Conservation (phyloP, 2,888 invertebrate species). For the Pantelozetes paolii region DNA sequence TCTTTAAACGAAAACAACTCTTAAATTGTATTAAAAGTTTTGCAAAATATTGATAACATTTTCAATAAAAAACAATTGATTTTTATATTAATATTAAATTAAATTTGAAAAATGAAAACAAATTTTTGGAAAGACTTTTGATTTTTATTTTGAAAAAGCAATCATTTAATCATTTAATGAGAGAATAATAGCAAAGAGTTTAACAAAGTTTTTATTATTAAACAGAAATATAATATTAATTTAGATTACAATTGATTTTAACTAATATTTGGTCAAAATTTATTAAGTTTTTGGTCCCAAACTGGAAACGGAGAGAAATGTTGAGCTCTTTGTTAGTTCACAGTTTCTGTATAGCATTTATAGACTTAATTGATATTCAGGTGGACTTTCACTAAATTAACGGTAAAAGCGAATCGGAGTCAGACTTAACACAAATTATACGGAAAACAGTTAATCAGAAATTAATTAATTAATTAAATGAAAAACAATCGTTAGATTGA, state of each 20-base stretch:
- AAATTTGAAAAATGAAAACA: too few species aligned
- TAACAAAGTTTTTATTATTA: background rate
- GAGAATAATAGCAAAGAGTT: background rate
- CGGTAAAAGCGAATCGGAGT: conserved; percentile 10
- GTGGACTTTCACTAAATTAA: conserved; percentile 10
- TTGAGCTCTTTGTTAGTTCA: background rate
- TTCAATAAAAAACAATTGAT: too few species aligned
- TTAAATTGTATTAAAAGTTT: too few species aligned
- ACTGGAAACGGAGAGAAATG: background rate
- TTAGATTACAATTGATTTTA: background rate
- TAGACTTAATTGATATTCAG: conserved; percentile 16
- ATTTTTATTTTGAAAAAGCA: background rate
- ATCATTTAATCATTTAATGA: background rate
- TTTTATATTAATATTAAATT: too few species aligned
- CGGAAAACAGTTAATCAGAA: conserved; percentile 8
- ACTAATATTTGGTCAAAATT: background rate
- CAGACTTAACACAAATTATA: background rate
- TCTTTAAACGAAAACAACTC: too few species aligned
- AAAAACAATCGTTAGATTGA: background rate
- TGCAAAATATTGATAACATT: too few species aligned
- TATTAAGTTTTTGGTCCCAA: background rate
- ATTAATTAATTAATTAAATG: conserved; percentile 21
- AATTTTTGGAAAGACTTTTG: background rate
- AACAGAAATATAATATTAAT: background rate
- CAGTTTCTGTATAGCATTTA: background rate